Conservation (phyloP, 92 coral and sea anemone genomes). For the Nematostella vectensis region DNA sequence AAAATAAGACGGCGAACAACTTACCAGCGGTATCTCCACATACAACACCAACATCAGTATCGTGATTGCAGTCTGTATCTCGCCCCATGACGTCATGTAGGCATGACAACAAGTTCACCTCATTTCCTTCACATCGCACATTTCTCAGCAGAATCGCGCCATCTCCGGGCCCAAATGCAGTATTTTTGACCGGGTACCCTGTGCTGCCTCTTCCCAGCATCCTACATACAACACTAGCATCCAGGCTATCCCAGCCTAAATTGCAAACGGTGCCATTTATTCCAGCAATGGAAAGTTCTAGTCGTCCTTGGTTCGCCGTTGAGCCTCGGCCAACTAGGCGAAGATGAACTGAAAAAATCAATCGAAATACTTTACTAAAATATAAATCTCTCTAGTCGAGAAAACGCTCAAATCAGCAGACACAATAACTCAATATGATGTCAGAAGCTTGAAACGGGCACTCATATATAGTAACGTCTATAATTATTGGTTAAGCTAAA, state of each 20-base stretch:
- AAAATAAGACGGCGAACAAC: too few relatives aligned
- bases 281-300: conserved; percentile 12
- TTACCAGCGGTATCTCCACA: conserved; percentile 15
- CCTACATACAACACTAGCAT: conserved; percentile 35
- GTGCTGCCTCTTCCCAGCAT: conserved; percentile 22
- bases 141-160: conserved; percentile 11
- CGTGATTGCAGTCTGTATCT: conserved; percentile 10
- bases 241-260: conserved; percentile 23
- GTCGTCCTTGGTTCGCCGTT: conserved; percentile 27
- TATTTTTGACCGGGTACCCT: conserved; percentile 11
- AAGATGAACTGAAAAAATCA: conserved; percentile 7
- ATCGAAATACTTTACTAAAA: neutral
- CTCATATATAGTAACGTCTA: neutral
- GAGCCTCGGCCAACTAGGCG: conserved; percentile 22
- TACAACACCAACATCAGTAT: conserved; percentile 19
- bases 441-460: neutral
- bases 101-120: conserved; percentile 20
- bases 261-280: conserved; percentile 22
- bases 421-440: too few relatives aligned
- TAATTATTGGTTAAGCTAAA: too few relatives aligned
- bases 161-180: conserved; percentile 19
- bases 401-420: too few relatives aligned
- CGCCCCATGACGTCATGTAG: conserved; percentile 8
- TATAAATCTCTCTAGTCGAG: too few relatives aligned
- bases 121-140: conserved; percentile 21